Evolutionary conservation across 35 echinoderm and acorn worm species (phyloP).

Genomic region (Strongylocentrotus purpuratus): DNA sequence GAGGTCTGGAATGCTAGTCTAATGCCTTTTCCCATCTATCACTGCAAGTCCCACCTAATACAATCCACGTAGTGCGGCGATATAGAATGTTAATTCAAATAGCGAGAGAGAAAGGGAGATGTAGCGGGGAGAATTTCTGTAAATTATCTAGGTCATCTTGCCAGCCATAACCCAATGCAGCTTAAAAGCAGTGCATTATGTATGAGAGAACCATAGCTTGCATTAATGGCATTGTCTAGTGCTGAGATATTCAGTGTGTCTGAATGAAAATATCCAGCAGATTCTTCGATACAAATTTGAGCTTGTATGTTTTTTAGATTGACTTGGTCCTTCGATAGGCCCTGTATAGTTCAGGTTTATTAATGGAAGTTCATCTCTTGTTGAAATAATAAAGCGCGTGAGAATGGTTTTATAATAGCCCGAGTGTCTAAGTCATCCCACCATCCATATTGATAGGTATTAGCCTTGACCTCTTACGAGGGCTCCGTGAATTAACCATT

Average conservation of each 20-base stretch:
- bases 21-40: neutral
- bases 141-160: constrained; percentile 18
- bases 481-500: neutral
- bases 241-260: neutral
- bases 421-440: neutral
- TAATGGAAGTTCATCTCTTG: neutral
- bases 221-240: neutral
- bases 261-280: too few relatives aligned
- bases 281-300: neutral
- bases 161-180: neutral
- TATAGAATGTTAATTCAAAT: neutral
- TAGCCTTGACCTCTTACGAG: neutral
- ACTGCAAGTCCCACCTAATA: neutral
- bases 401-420: constrained; percentile 9
- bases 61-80: neutral
- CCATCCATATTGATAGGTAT: neutral
- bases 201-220: neutral
- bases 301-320: neutral
- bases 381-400: neutral
- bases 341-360: neutral
- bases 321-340: neutral
- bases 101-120: constrained; percentile 5
- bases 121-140: neutral
- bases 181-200: neutral
- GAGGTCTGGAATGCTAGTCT: neutral